Evolutionary conservation across 2,797 vertebrate species (phyloP).

Genomic region (Schizopygopsis malacanthus): DNA sequence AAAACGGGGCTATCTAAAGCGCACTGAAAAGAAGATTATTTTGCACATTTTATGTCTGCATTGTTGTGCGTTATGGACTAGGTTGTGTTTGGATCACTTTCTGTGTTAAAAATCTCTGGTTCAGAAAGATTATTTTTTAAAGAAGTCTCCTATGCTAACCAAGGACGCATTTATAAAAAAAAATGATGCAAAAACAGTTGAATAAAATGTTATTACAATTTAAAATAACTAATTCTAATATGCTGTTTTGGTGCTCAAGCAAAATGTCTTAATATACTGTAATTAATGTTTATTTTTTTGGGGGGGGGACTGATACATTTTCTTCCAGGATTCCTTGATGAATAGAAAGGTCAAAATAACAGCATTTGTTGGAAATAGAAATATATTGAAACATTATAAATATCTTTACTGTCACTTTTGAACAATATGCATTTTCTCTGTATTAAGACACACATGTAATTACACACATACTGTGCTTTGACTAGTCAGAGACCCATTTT

Average conservation of each 20-base stretch:
- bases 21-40: constrained; percentile 16
- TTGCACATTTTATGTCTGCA: not conserved
- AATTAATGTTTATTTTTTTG: too few species aligned
- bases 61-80: not conserved
- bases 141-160: too few species aligned
- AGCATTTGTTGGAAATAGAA: not conserved
- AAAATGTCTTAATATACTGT: too few species aligned
- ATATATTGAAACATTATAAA: not conserved
- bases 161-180: too few species aligned
- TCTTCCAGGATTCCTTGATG: not conserved
- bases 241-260: too few species aligned
- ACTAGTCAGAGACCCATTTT: constrained; percentile 1
- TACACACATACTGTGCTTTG: not conserved
- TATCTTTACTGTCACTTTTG: not conserved
- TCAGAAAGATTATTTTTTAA: too few species aligned
- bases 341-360: not conserved
- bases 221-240: too few species aligned
- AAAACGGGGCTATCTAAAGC: not conserved
- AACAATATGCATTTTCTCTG: not conserved
- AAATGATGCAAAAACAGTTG: too few species aligned
- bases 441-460: not conserved
- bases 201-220: too few species aligned
- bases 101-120: too few species aligned
- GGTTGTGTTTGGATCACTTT: not conserved
- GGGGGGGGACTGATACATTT: too few species aligned